These are phyloP conservation scores for Drosophila silvestris DNA, from an alignment of 2,888 invertebrate species.

Conservation along the genomic window DNA sequence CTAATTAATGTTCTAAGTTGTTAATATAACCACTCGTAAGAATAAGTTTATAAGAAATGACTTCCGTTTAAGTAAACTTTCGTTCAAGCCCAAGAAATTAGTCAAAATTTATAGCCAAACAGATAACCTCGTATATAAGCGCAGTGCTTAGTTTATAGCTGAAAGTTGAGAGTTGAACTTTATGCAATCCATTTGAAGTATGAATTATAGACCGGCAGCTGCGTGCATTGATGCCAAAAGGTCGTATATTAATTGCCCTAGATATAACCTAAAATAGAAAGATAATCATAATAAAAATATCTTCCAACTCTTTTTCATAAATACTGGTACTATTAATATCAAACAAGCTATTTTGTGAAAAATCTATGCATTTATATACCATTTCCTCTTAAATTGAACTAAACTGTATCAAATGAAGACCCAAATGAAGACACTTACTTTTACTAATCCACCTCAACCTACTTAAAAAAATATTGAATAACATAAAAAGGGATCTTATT, in stretches of 20 bases:
- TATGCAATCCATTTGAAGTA: neutral
- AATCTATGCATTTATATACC: slow-evolving; percentile 33
- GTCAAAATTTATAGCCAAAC: slow-evolving; percentile 26
- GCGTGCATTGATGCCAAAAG: slow-evolving; percentile 9
- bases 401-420: neutral
- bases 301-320: slow-evolving; percentile 1
- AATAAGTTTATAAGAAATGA: slow-evolving; percentile 19
- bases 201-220: neutral
- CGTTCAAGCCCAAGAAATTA: slow-evolving; percentile 20
- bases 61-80: slow-evolving; percentile 22
- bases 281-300: slow-evolving; percentile 7
- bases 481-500: slow-evolving; percentile 42
- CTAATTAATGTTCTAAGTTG: slow-evolving; percentile 48
- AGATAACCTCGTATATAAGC: slow-evolving; percentile 6
- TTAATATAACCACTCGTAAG: slow-evolving; percentile 39
- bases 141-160: slow-evolving; percentile 25
- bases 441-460: slow-evolving; percentile 17
- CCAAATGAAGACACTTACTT: neutral
- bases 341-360: slow-evolving; percentile 17
- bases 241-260: neutral
- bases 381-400: slow-evolving; percentile 22
- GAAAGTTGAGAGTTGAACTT: slow-evolving; percentile 7
- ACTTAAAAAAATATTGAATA: slow-evolving; percentile 10
- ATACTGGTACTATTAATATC: neutral
- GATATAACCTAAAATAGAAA: neutral